Conservation (phyloP, 2,113 vertebrate species). For the Alouatta palliata region DNA sequence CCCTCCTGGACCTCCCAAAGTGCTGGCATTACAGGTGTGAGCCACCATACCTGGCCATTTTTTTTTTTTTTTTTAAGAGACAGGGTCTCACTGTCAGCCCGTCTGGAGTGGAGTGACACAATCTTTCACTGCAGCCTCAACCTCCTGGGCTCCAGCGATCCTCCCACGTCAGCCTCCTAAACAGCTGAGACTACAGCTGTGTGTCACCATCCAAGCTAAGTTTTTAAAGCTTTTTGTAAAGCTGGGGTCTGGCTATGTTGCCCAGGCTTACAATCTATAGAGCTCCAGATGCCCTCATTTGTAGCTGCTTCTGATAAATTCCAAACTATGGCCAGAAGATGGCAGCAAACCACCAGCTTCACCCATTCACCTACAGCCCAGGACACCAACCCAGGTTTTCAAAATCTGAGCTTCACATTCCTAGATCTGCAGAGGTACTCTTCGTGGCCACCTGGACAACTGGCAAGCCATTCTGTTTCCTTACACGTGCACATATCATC, state of each 20-base stretch:
- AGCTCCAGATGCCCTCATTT: not conserved
- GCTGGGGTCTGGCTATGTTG: too few relatives aligned
- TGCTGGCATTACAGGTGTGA: too few relatives aligned
- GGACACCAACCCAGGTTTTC: too few relatives aligned
- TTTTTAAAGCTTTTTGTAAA: too few relatives aligned
- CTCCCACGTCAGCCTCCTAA: not conserved
- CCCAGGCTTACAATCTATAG: not conserved
- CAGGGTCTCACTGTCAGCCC: not conserved
- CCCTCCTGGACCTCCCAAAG: too few relatives aligned
- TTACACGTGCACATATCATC: not conserved
- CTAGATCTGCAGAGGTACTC: not conserved
- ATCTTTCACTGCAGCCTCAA: not conserved
- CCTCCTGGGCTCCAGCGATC: not conserved
- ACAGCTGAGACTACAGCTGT: not conserved
- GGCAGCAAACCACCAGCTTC: not conserved
- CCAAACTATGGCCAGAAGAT: slow-evolving; percentile 30
- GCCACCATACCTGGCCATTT: too few relatives aligned
- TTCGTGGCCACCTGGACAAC: not conserved
- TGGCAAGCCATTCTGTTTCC: not conserved
- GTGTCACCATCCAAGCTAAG: not conserved
- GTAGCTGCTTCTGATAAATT: not conserved
- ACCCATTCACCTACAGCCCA: not conserved
- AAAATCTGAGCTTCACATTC: not conserved
- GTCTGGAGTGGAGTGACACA: not conserved
- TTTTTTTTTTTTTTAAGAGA: not conserved